phyloP scores from a whole-genome alignment of 2,113 vertebrate species.

The Plestiodon gilberti region DNA sequence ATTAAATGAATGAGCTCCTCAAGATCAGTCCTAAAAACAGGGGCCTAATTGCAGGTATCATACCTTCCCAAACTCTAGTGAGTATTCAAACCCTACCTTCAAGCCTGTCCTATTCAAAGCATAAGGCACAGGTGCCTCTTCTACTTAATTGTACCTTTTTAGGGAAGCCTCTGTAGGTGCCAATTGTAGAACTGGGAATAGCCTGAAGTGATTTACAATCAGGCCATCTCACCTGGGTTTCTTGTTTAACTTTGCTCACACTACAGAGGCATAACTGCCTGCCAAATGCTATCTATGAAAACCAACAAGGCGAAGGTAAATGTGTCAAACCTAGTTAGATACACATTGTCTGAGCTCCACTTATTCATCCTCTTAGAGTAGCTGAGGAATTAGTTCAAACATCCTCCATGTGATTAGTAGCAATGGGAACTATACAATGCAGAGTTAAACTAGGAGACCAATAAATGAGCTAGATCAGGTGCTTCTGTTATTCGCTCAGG shows the following conservation, averaged over 20 bases:
- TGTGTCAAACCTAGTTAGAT: slow-evolving; percentile 47
- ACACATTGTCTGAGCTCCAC: slow-evolving; percentile 40
- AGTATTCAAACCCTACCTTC: background rate
- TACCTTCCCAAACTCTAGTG: background rate
- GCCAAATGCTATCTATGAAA: background rate
- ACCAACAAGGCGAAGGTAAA: slow-evolving; percentile 45
- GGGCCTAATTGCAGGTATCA: background rate
- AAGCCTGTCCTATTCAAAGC: background rate
- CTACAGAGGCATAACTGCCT: background rate
- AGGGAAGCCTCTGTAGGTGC: background rate
- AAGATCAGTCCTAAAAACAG: background rate
- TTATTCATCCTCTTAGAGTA: background rate
- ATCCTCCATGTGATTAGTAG: background rate
- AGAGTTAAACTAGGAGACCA: background rate
- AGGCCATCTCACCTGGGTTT: background rate
- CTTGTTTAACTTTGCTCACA: background rate
- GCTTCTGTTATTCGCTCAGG: background rate
- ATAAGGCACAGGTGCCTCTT: background rate
- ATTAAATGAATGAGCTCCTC: background rate
- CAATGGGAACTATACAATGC: background rate
- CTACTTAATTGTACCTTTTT: background rate
- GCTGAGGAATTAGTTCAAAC: background rate
- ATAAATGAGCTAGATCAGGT: background rate
- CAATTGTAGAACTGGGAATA: background rate
- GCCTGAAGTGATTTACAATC: background rate